Evolutionary conservation across 2,888 invertebrate species (phyloP).

Genomic region (Macrosiphum euphorbiae): DNA sequence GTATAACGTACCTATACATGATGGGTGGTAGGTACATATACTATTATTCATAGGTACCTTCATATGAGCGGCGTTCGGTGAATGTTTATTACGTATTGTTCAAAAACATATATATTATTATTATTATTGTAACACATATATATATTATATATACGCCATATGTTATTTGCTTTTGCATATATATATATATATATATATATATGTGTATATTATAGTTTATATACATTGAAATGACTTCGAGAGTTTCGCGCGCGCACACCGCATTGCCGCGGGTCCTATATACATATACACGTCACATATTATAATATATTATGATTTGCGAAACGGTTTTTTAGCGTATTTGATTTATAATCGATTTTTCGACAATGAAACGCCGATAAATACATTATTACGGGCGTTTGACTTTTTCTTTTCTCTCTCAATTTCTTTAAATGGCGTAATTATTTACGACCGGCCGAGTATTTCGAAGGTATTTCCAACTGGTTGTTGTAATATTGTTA

Average conservation of each 20-base stretch:
- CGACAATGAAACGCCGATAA: conserved; percentile 50
- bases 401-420: conserved; percentile 55
- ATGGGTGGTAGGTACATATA: not conserved
- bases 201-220: not conserved
- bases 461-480: conserved; percentile 58
- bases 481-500: conserved; percentile 49
- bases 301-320: conserved; percentile 14
- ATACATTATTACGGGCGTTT: conserved; percentile 34
- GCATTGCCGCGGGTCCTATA: not conserved
- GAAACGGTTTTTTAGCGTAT: conserved; percentile 35
- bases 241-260: conserved; percentile 3
- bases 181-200: not conserved
- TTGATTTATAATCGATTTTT: conserved; percentile 56
- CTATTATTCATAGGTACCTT: not conserved
- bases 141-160: not conserved
- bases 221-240: not conserved
- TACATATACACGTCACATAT: not conserved
- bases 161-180: not conserved
- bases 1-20: not conserved
- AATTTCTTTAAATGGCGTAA: conserved; percentile 55
- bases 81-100: conserved; percentile 57
- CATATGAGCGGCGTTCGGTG: not conserved
- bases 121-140: not conserved
- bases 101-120: not conserved
- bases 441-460: conserved; percentile 57